phyloP scores from a whole-genome alignment of 64 coral and sea anemone species.

The Cladopsammia gracilis region DNA sequence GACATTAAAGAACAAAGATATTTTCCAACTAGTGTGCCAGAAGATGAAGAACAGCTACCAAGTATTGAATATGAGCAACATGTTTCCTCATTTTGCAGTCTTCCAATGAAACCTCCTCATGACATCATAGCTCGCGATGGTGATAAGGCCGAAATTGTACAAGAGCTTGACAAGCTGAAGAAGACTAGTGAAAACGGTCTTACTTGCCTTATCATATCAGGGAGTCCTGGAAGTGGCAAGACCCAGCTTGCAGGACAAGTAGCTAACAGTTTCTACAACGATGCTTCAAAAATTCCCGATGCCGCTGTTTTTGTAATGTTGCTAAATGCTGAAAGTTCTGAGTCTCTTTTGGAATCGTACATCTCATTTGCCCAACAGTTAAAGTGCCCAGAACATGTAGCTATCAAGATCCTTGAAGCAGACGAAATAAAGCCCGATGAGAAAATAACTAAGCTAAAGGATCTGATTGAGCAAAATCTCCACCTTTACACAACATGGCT shows the following conservation, averaged over 20 bases:
- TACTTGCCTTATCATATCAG: background rate
- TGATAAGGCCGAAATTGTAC: background rate
- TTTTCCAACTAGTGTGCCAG: conserved; percentile 8
- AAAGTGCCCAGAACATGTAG: background rate
- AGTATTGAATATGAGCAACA: no score
- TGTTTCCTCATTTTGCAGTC: conserved; percentile 16
- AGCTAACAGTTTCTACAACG: background rate
- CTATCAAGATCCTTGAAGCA: background rate
- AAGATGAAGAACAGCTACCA: background rate
- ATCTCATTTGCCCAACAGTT: background rate
- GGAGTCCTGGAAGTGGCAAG: conserved; percentile 11
- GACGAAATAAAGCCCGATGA: background rate
- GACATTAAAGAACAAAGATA: conserved; percentile 8
- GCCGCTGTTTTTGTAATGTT: background rate
- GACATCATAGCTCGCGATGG: background rate
- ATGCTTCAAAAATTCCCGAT: no score
- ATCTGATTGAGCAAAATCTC: background rate
- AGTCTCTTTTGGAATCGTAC: conserved; percentile 28
- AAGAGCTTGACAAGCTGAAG: background rate
- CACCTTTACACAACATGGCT: conserved; percentile 14
- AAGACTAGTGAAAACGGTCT: background rate
- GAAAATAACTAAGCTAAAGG: background rate
- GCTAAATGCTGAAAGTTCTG: background rate
- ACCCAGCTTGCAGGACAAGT: conserved; percentile 35
- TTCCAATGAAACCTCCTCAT: conserved; percentile 3